phyloP scores from a whole-genome alignment of 2,797 vertebrate species.

The Emydoidea blandingii region DNA sequence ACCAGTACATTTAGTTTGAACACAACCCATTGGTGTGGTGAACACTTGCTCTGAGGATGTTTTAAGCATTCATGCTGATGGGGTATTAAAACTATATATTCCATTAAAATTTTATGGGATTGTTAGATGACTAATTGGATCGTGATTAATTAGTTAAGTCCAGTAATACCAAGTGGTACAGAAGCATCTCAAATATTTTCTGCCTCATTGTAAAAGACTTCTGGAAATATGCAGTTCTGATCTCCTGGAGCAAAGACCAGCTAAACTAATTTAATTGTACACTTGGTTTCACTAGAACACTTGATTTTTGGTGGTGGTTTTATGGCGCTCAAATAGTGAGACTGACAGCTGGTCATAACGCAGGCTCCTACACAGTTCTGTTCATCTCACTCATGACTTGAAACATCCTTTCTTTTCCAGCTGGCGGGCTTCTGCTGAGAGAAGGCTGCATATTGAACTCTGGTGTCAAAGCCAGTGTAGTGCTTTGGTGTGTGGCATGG shows the following conservation, averaged over 20 bases:
- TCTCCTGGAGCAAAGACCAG: not conserved
- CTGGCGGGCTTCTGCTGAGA: not conserved
- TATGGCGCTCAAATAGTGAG: not conserved
- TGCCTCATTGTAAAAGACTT: not conserved
- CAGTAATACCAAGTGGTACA: not conserved
- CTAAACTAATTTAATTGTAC: not conserved
- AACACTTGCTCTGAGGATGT: not conserved
- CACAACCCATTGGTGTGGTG: not conserved
- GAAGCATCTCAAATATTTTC: fast-evolving
- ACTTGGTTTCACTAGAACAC: not conserved
- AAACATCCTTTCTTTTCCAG: not conserved
- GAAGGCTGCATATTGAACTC: not conserved
- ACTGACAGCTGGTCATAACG: not conserved
- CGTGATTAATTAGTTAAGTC: not conserved
- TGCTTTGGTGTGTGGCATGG: not conserved
- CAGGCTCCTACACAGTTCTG: not conserved
- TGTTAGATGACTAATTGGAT: not conserved
- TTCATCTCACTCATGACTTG: not conserved
- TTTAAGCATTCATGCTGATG: not conserved
- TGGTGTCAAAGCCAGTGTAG: not conserved
- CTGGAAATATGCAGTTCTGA: not conserved
- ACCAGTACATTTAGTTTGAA: not conserved
- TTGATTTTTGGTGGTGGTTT: not conserved
- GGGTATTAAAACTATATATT: not conserved
- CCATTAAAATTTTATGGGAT: not conserved